Evolutionary conservation across 1,140 invertebrate genomes (phyloP), one percentile per base, ranked within the genome.

Genomic region (Charaxes varanes): DNA sequence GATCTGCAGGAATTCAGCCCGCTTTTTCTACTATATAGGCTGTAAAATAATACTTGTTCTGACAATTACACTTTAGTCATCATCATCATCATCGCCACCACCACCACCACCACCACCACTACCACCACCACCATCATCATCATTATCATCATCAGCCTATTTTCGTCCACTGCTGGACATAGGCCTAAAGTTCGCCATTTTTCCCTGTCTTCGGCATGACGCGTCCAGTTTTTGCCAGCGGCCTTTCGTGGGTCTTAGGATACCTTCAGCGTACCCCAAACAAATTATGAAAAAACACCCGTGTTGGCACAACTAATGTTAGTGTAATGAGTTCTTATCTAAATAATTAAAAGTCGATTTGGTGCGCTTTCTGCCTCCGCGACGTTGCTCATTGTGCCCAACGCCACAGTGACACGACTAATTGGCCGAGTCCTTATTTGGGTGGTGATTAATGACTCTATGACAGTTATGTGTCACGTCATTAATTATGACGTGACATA

Each of bases 291-390:
- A 60, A 66, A 53, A 14, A 28, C n/a, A 12, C 13, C 54, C 51
- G 37, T 61, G 61, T 74, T 71, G 64, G 55, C 62, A 63, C 67
- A 68, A 64, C 64, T 73, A 74, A 77, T 72, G 69, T 59, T 43
- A 34, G 52, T 64, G 64, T 77, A 74, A 77, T 80, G 68, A 74
- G 70, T 48, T 59, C 66, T 79, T 79, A 79, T 77, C 65, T 65
- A 47, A 74, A 65, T 79, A 79, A 81, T 81, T 81, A 81, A 81
- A 81, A 81, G 62, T 79, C 72, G 72, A 81, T 81, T 80, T 74
- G 53, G 62, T 53, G 44, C 58, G 56, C 70, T 78, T 74, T 81
- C 67, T 65, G 67, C 57, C 46, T 36, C 21, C 35, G 50, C 45
- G 18, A 47, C 41, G 52, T n/a, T 57, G 52, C 51, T 34, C 49